Percentiles rank a stretch among this genome's conserved stretches.
Evolutionary conservation across 2,113 vertebrate species (phyloP).

Genomic region (Salminus brasiliensis): DNA sequence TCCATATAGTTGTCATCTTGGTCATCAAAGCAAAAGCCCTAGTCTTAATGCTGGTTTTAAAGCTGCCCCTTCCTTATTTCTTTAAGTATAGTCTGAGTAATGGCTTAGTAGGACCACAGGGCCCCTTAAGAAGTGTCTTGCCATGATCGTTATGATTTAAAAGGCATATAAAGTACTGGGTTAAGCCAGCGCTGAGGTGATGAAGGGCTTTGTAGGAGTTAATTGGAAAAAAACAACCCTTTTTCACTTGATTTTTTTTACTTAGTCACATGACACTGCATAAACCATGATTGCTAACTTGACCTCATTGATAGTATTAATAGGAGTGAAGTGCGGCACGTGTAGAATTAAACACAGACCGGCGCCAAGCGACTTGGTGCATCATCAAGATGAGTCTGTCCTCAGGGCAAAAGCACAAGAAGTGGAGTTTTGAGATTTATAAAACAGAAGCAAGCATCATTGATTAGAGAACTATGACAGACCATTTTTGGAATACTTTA

Average conservation of each 20-base stretch:
- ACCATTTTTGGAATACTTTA: too few relatives aligned
- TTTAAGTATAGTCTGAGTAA: slow-evolving; percentile 14
- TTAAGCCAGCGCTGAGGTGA: slow-evolving; percentile 28
- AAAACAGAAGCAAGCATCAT: neutral
- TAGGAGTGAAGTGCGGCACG: slow-evolving; percentile 2
- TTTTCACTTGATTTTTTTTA: neutral
- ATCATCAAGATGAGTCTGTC: slow-evolving; percentile 27
- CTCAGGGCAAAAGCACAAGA: slow-evolving; percentile 22
- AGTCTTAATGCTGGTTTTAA: slow-evolving; percentile 34
- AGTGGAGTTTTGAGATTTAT: neutral
- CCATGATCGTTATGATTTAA: neutral
- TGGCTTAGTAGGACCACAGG: slow-evolving; percentile 12
- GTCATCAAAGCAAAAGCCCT: slow-evolving; percentile 62
- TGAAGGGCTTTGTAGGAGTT: slow-evolving; percentile 18
- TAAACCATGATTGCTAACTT: slow-evolving; percentile 1
- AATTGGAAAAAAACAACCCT: slow-evolving; percentile 44
- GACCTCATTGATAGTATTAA: slow-evolving; percentile 7
- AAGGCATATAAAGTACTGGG: neutral
- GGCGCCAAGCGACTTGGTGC: slow-evolving; percentile 9
- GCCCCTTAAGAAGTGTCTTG: slow-evolving; percentile 15
- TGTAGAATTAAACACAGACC: slow-evolving; percentile 11
- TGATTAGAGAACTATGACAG: neutral
- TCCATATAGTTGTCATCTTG: slow-evolving; percentile 59
- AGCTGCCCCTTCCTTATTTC: slow-evolving; percentile 11
- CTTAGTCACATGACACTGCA: slow-evolving; percentile 13